These are phyloP conservation scores for Drosophila atripex DNA, from an alignment of 2,888 invertebrate genomes.

Conservation along the genomic window DNA sequence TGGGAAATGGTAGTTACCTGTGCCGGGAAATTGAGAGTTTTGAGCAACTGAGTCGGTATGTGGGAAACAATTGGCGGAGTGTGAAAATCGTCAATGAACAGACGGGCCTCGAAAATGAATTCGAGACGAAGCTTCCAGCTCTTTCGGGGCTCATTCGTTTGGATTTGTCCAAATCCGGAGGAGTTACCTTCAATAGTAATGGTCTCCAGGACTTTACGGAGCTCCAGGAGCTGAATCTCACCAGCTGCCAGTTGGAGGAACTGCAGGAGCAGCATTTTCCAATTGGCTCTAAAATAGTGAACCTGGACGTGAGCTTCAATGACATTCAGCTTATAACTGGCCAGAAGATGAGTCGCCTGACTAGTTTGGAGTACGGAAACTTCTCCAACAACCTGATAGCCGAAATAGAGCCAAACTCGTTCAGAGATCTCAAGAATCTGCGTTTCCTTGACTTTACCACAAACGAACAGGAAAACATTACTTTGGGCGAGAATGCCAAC, in stretches of 20 bases:
- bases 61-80: slow-evolving; percentile 51
- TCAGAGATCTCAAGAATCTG: slow-evolving; percentile 58
- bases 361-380: slow-evolving; percentile 70
- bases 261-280: slow-evolving; percentile 64
- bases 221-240: slow-evolving; percentile 72
- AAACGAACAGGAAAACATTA: slow-evolving; percentile 72
- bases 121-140: slow-evolving; percentile 14
- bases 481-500: slow-evolving; percentile 61
- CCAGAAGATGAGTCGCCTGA: slow-evolving; percentile 55
- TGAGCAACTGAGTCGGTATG: slow-evolving; percentile 49
- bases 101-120: slow-evolving; percentile 43
- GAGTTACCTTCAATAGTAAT: slow-evolving; percentile 54
- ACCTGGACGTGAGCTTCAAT: slow-evolving; percentile 79
- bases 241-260: slow-evolving; percentile 61
- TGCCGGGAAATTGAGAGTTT: slow-evolving; percentile 64
- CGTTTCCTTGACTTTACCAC: slow-evolving; percentile 68
- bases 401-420: slow-evolving; percentile 59
- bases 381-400: slow-evolving; percentile 78
- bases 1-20: slow-evolving; percentile 22
- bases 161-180: slow-evolving; percentile 75
- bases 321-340: slow-evolving; percentile 55
- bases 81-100: slow-evolving; percentile 63
- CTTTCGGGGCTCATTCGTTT: slow-evolving; percentile 57
- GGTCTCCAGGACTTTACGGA: slow-evolving; percentile 68
- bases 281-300: slow-evolving; percentile 48